Evolutionary conservation across 2,888 invertebrate genomes (phyloP), one percentile per base, ranked within the genome.

Genomic region (Podotricha telesiphe): DNA sequence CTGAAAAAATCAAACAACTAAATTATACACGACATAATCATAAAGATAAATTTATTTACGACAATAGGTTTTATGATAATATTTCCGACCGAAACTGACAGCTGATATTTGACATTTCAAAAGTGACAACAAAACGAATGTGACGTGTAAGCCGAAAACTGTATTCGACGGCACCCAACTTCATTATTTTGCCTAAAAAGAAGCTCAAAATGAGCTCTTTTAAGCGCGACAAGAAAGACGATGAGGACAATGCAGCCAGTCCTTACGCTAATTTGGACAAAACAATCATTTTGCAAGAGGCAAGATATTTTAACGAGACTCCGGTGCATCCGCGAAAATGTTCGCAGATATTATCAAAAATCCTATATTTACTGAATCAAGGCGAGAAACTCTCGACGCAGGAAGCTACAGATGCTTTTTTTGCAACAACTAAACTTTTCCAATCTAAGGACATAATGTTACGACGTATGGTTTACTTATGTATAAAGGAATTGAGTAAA

Each of bases 381-480:
- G 99, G 99, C 0, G 99, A 99, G 79, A 89, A 96, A 78, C 94
- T 99, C 71, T 97, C 97, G 11, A 96, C 97, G 0, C 97, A 97
- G 56, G 99, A 99, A 88, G 99, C 99, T 0, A 99, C 99, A 0
- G 99, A 99, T 82, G 97, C 97, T 8, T 99, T 99, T 89, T 99
- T 99, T 93, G 99, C 99, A 1, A 99, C 99, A 95, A 99, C 99
- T 0, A 99, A 99, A 88, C 93, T 99, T 56, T 99, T 99, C 87
- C 99, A 99, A 89, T 98, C 98, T 0, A 97, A 97, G 80, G 99
- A 99, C 94, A 97, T 97, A 0, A 97, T 98, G 76, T 91, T 99
- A 28, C 94, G 99, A 48, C 94, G 99, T 8, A 96, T 99, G 95
- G 98, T 99, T 5, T 99, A 99, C 83, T 92, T 99, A 67, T 99